These are phyloP conservation scores for Chloroceryle inda DNA, from an alignment of 2,797 vertebrate genomes.

Conservation along the genomic window DNA sequence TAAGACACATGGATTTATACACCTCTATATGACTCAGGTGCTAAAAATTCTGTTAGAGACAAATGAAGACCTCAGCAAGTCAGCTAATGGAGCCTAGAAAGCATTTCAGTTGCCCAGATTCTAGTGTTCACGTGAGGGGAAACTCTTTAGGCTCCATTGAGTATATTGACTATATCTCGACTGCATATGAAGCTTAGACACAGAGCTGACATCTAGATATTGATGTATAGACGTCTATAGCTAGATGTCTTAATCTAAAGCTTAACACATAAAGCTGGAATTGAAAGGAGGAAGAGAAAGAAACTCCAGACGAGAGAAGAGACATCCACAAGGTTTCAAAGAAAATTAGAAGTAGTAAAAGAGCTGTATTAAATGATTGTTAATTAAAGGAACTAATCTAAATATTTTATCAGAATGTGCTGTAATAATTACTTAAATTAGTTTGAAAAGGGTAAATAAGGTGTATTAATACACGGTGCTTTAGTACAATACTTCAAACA, in stretches of 20 bases:
- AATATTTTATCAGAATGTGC: not conserved
- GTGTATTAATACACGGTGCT: not conserved
- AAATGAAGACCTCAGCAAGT: not conserved
- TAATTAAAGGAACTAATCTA: not conserved
- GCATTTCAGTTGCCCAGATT: not conserved
- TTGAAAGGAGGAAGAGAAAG: not conserved
- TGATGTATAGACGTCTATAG: not conserved
- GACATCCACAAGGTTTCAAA: not conserved
- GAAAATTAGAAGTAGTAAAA: not conserved
- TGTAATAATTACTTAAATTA: not conserved
- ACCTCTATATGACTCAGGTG: not conserved
- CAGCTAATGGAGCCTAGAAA: not conserved
- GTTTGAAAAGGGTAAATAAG: not conserved
- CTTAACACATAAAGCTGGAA: not conserved
- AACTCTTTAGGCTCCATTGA: not conserved
- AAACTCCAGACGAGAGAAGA: not conserved
- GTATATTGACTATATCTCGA: not conserved
- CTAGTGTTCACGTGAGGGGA: not conserved
- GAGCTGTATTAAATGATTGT: not conserved
- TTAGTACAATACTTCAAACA: constrained; percentile 54
- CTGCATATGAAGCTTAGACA: not conserved
- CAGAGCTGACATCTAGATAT: not conserved
- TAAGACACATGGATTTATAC: not conserved
- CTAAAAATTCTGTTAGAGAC: not conserved
- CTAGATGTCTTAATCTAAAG: not conserved